Conservation (phyloP, 2,797 vertebrate species). For the Tenualosa ilisha region DNA sequence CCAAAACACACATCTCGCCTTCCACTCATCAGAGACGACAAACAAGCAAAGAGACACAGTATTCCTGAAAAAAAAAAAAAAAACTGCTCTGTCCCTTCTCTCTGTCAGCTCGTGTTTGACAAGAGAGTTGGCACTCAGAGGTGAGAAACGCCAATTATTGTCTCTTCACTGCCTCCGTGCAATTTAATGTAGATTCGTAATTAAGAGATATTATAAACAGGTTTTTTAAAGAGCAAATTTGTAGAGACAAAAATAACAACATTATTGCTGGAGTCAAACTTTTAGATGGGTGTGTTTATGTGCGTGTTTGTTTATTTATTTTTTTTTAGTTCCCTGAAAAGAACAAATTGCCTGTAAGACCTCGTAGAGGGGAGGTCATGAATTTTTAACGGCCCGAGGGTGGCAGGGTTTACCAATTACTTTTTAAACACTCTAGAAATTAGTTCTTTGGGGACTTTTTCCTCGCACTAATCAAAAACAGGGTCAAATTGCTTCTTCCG, state of each 20-base stretch:
- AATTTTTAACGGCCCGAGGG: slow-evolving; percentile 53
- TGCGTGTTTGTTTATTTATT: background rate
- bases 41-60: slow-evolving; percentile 56
- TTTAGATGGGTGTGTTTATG: slow-evolving; percentile 38
- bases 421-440: slow-evolving; percentile 57
- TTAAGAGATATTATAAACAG: slow-evolving; percentile 72
- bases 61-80: slow-evolving; percentile 63
- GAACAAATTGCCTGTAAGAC: slow-evolving; percentile 60
- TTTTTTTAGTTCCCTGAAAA: slow-evolving; percentile 52
- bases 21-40: slow-evolving; percentile 49
- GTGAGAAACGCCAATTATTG: slow-evolving; percentile 75
- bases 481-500: slow-evolving; percentile 66
- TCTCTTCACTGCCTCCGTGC: slow-evolving; percentile 71
- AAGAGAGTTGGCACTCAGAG: slow-evolving; percentile 69
- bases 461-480: slow-evolving; percentile 54
- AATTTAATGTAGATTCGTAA: slow-evolving; percentile 61
- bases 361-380: slow-evolving; percentile 55
- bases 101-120: slow-evolving; percentile 70
- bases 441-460: slow-evolving; percentile 44
- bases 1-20: slow-evolving; percentile 78
- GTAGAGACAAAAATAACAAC: background rate
- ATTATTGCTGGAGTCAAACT: background rate
- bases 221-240: slow-evolving; percentile 52
- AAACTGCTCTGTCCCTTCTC: slow-evolving; percentile 72
- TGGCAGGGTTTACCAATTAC: slow-evolving; percentile 56